These are phyloP conservation scores for Spodoptera picta DNA, from an alignment of 2,888 invertebrate genomes.

Conservation along the genomic window DNA sequence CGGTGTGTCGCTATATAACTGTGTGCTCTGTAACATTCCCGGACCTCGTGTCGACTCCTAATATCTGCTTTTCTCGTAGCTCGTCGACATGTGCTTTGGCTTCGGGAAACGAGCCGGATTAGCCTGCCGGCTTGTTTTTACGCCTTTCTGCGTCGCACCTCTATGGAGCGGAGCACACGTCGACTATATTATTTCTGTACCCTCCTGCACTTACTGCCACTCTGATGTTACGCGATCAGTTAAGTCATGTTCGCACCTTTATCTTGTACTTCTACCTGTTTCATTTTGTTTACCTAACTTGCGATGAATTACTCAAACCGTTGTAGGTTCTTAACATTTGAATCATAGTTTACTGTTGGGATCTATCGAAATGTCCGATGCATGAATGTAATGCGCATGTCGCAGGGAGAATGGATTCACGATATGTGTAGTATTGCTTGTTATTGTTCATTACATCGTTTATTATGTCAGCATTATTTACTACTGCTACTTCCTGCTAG, in stretches of 20 bases:
- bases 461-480: constrained; percentile 39
- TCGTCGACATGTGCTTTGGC: constrained; percentile 51
- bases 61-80: constrained; percentile 54
- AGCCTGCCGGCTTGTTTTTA: constrained; percentile 12
- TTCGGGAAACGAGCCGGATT: constrained; percentile 31
- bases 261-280: constrained; percentile 23
- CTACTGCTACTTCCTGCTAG: constrained; percentile 51
- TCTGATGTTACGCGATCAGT: constrained; percentile 30
- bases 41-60: constrained; percentile 51
- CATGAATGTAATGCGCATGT: constrained; percentile 25
- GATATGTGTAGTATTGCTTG: constrained; percentile 30
- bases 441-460: constrained; percentile 45
- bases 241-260: constrained; percentile 28
- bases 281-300: constrained; percentile 18
- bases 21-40: constrained; percentile 57
- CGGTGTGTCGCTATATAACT: constrained; percentile 50
- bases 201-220: constrained; percentile 23
- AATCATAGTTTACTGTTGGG: constrained; percentile 16
- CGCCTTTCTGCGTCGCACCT: constrained; percentile 9
- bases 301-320: constrained; percentile 3
- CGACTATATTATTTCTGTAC: constrained; percentile 41
- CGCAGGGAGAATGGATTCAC: constrained; percentile 19
- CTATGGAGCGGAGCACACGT: constrained; percentile 49
- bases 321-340: constrained; percentile 14
- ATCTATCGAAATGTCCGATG: constrained; percentile 19